phyloP scores from a whole-genome alignment of 1,140 invertebrate species.

The Venturia canescens region DNA sequence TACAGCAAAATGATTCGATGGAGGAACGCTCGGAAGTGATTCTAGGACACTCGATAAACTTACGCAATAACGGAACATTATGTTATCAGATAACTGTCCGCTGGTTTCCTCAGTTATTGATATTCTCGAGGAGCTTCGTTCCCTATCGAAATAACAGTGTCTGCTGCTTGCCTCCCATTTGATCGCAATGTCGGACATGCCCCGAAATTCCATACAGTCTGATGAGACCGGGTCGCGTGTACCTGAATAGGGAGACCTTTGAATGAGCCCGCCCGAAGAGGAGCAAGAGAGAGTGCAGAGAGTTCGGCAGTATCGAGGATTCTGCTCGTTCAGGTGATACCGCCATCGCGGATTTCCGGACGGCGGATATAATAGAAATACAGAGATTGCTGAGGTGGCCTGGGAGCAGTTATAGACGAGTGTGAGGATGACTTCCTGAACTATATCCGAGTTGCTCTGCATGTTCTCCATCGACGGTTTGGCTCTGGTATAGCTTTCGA shows the following conservation, averaged over 20 bases:
- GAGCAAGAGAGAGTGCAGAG: background rate
- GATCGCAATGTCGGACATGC: background rate
- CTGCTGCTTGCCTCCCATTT: background rate
- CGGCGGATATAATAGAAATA: constrained; percentile 14
- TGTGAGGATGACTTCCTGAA: constrained; percentile 28
- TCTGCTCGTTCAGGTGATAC: background rate
- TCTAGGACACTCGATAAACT: background rate
- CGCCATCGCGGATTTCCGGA: constrained; percentile 18
- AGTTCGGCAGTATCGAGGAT: background rate
- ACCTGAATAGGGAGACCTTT: constrained; percentile 1
- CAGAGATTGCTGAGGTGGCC: background rate
- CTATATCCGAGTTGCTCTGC: background rate
- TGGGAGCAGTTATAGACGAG: background rate
- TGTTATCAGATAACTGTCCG: background rate
- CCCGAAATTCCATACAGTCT: background rate
- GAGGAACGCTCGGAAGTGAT: background rate
- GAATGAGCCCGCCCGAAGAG: background rate
- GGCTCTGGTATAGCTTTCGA: background rate
- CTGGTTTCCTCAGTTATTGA: background rate
- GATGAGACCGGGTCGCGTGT: background rate
- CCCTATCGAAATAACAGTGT: background rate
- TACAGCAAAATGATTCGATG: too few relatives aligned
- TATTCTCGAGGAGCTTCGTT: background rate
- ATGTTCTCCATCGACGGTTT: constrained; percentile 11
- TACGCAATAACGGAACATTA: background rate